These are phyloP conservation scores for Emydocephalus ijimae DNA, from an alignment of 2,113 vertebrate species.

Conservation along the genomic window DNA sequence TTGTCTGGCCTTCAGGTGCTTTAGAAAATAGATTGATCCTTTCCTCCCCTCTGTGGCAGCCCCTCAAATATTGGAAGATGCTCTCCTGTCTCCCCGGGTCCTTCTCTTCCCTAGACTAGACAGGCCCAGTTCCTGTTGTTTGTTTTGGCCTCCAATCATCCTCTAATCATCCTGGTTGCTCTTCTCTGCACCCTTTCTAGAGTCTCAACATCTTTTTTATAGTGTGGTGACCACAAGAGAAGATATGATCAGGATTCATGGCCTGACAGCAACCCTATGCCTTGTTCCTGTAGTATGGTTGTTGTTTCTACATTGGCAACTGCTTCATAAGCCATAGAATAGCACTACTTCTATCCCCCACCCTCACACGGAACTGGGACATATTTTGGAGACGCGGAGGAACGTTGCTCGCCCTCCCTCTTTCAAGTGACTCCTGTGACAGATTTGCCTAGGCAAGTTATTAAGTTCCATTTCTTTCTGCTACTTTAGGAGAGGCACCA, in stretches of 20 bases:
- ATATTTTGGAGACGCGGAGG: neutral
- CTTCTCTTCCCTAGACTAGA: too few species aligned
- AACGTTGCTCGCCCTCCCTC: neutral
- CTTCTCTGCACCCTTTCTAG: too few species aligned
- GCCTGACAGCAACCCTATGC: fast-evolving
- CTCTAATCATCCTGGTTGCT: too few species aligned
- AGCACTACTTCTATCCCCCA: neutral
- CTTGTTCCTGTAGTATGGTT: neutral
- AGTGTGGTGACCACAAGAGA: neutral
- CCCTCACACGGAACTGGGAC: neutral
- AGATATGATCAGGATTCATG: constrained; percentile 25
- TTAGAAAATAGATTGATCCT: too few species aligned
- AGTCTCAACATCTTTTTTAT: too few species aligned
- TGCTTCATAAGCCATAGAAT: neutral
- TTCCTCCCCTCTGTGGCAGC: too few species aligned
- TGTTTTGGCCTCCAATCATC: too few species aligned
- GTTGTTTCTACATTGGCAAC: neutral
- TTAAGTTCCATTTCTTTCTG: constrained; percentile 42
- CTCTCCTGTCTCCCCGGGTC: too few species aligned
- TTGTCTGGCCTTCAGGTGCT: too few species aligned
- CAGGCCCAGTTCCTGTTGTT: too few species aligned
- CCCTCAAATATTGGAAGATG: too few species aligned
- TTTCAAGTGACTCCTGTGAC: constrained; percentile 31
- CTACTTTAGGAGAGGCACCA: constrained; percentile 17
- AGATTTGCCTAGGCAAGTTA: constrained; percentile 21